These are phyloP conservation scores for Melieria picta DNA, from an alignment of 2,888 invertebrate species.

Conservation along the genomic window DNA sequence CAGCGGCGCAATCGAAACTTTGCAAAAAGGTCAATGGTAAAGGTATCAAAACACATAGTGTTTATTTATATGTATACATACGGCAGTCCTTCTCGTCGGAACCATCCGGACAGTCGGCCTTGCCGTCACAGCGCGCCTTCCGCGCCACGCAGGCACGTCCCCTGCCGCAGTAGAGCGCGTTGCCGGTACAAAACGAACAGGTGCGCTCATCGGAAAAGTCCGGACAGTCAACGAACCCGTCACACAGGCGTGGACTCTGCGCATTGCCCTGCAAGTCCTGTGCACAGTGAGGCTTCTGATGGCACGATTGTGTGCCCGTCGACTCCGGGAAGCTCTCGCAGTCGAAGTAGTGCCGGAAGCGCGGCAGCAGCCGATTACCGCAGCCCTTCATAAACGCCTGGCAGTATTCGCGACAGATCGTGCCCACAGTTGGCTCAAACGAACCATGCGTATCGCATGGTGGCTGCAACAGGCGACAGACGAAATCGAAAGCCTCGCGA, in stretches of 20 bases:
- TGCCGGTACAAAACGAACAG: constrained; percentile 81
- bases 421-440: constrained; percentile 59
- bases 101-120: constrained; percentile 84
- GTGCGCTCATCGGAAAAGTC: constrained; percentile 83
- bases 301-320: constrained; percentile 78
- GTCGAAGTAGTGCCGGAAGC: constrained; percentile 78
- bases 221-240: constrained; percentile 86
- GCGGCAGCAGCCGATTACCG: constrained; percentile 77
- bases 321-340: constrained; percentile 84
- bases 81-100: constrained; percentile 88
- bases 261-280: constrained; percentile 79
- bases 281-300: constrained; percentile 84
- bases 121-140: constrained; percentile 82
- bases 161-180: constrained; percentile 81
- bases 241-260: constrained; percentile 81
- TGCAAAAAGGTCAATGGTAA: constrained; percentile 42
- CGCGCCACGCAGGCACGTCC: constrained; percentile 79
- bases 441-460: constrained; percentile 78
- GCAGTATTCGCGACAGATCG: constrained; percentile 82
- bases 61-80: constrained; percentile 68
- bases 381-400: constrained; percentile 86
- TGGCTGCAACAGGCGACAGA: constrained; percentile 87
- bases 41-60: background rate
- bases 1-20: constrained; percentile 81
- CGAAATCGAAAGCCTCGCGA: constrained; percentile 86